Evolutionary conservation across 2,113 vertebrate species (phyloP), one percentile per base, ranked within the genome.

Genomic region (Vireo altiloquus): DNA sequence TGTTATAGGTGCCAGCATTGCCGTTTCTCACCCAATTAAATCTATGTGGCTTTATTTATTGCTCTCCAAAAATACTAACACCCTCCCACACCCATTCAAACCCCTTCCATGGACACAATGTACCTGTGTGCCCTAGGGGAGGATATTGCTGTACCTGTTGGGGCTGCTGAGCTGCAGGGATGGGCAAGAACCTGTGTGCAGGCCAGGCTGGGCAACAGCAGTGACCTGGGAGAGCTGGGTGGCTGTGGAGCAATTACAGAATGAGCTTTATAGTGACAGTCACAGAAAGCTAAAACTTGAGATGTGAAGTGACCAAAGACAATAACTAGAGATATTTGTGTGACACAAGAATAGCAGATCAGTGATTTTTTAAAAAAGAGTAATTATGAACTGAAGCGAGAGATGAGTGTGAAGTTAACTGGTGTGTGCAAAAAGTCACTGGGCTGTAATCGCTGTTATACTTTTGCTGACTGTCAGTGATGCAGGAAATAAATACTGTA

Each of bases 401-500:
- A 56, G 59, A 85, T 50, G 63, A 68, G 44, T 1, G 0, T 72
- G 64, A 66, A 39, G 54, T 82, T 60, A 84, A 64, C 28, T 33
- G 63, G 19, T 82, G 30, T 46, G 57, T 82, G 60, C 79, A 80
- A 86, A 70, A 95, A 60, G 64, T 52, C 78, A 23, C 65, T 30
- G 61, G 28, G 37, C 74, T 87, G 5, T 52, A 77, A 84, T 78
- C 47, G 23, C 47, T 10, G 50, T 70, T 63, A 40, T 0, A 11
- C 54, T 77, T 88, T 10, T 79, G 46, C 70, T 88, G 90, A 82
- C 61, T 89, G 79, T 47, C 70, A 53, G 15, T 94, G 81, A 76
- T 65, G 54, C 47, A 74, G 94, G 72, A 87, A 94, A 83, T 44
- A 85, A 92, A 96, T 74, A 74, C 52, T 6, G 4, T 81, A 47